Evolutionary conservation across 1,140 invertebrate species (phyloP), one percentile per base, ranked within the genome.

Genomic region (Drosophila arizonae): DNA sequence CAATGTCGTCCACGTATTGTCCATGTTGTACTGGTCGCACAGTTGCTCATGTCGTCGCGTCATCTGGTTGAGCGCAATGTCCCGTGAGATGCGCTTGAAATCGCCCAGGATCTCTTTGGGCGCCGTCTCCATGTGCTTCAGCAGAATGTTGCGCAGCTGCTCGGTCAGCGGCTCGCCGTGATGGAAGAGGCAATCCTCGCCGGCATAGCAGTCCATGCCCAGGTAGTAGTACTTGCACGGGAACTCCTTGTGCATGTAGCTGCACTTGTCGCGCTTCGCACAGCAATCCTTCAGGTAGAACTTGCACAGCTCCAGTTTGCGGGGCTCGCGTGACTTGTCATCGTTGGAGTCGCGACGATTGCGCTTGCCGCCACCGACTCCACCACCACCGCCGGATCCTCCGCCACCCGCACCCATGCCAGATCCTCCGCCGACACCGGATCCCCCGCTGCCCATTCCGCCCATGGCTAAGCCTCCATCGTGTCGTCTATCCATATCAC

Each of bases 181-280:
- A 43, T 97, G 97, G 92, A 99, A 99, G 92, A 98, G 97, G 93
- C 98, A 99, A 62, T 95, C 95, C 41, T 93, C 93, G 65, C 94
- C 94, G 24, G 97, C 96, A 73, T 94, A 80, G 92, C 98, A 99
- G 52, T 96, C 95, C 77, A 97, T 94, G 77, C 97, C 97, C 50
- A 97, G 97, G 89, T 99, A 98, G 90, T 96, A 99, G 93, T 97
- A 99, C 93, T 99, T 99, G 93, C 98, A 99, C 39, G 98, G 98
- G 92, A 98, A 99, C 91, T 99, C 98, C 79, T 96, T 95, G 93
- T 99, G 98, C 96, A 99, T 97, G 90, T 98, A 99, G 3, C 97
- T 93, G 93, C 98, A 99, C 92, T 98, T 97, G 74, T 98, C 97
- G 74, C 96, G 95, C 93, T 99, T 99, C 8, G 96, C 96, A 93